Conservation (phyloP, 2,797 vertebrate species). For the Paratrypauchen microcephalus region DNA sequence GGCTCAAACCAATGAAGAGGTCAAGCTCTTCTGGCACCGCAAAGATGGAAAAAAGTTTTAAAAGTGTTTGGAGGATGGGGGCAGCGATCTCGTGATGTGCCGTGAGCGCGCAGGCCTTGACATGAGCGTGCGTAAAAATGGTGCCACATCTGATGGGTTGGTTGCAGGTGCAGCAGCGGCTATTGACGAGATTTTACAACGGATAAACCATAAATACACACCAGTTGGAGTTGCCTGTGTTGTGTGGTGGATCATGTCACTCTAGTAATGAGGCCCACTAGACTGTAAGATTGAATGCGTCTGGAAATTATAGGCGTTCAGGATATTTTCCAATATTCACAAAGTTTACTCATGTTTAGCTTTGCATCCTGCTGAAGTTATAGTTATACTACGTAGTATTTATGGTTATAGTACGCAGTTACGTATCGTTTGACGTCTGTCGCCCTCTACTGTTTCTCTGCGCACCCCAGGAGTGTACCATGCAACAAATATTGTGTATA, state of each 20-base stretch:
- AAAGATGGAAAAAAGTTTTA: background rate
- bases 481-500: too few relatives aligned
- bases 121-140: background rate
- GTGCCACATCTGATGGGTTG: too few relatives aligned
- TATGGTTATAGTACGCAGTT: too few relatives aligned
- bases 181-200: too few relatives aligned
- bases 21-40: background rate
- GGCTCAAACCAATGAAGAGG: slow-evolving; percentile 55
- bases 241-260: too few relatives aligned
- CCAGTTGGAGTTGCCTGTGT: too few relatives aligned
- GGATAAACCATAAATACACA: too few relatives aligned
- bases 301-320: too few relatives aligned
- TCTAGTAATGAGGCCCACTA: too few relatives aligned
- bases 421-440: slow-evolving; percentile 33
- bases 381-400: background rate
- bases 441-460: slow-evolving; percentile 57
- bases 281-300: too few relatives aligned
- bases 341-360: too few relatives aligned
- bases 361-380: background rate
- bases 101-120: background rate
- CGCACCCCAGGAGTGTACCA: background rate
- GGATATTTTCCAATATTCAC: too few relatives aligned
- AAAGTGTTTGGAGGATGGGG: background rate
- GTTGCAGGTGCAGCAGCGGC: background rate
- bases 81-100: background rate